Base-by-base conservation (phyloP, 1,140 invertebrate genomes). In the Lepidurus couesii region DNA sequence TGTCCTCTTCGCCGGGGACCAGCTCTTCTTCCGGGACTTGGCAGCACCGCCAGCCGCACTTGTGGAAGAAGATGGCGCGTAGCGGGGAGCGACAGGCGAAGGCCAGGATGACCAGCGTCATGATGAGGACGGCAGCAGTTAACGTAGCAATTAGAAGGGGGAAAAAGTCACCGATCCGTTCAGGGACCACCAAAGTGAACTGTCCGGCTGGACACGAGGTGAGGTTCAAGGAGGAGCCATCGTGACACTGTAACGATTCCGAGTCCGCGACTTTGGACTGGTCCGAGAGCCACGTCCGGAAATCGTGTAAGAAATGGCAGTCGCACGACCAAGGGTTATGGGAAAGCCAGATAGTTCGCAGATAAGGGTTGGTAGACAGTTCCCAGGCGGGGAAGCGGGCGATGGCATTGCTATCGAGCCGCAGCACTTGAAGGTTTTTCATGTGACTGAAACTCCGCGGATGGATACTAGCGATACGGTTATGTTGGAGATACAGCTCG, bases 401-500 rank as follows among this genome's bases (percentile, higher is more conserved):
- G 83, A 97, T 89, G 53, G 90, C 89, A 85, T 97, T 97, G 81
- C 92, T 91, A 83, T 96, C 93, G 45, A 97, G 87, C 11, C 93
- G 89, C 10, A 97, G 86, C 10, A 96, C 90, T 86, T 95, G 91
- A 82, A 97, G 87, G 81, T 91, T 90, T 82, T 90, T 90, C 83
- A 97, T 86, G 83, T 90, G 90, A 42, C 90, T 87, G 84, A 97
- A 96, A 26, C 94, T 95, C 80, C 91, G 88, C 84, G 95, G 95
- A 83, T 92, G 91, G 79, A 97, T 92, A 83, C 89, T 91, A 75
- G 91, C 88, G 82, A 97, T 92, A 82, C 90, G 87, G 87, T 97
- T 97, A 83, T 92, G 90, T 85, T 96, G 94, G 79, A 97, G 86
- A 86, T 96, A 95, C 13, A 96, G 86, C 83, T 96, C 94, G 3